These are phyloP conservation scores for Dicentrarchus labrax DNA, from an alignment of 2,113 vertebrate species.

Conservation along the genomic window DNA sequence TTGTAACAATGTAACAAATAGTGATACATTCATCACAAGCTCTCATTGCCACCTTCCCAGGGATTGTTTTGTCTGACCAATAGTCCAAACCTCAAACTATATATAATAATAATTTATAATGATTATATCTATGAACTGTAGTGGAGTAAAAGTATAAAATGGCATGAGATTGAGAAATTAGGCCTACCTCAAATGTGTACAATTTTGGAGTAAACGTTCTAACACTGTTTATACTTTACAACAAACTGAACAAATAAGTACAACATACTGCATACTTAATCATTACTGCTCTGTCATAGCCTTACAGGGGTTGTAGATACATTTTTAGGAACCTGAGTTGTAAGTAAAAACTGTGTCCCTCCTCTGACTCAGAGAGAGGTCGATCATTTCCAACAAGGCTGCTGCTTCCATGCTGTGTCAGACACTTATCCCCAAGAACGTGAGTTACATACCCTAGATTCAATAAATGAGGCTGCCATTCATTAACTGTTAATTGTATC, in stretches of 20 bases:
- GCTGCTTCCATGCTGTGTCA: too few species aligned
- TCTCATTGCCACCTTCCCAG: too few species aligned
- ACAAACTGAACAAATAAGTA: neutral
- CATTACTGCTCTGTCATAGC: neutral
- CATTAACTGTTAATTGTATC: neutral
- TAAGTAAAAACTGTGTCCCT: neutral
- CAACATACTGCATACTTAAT: neutral
- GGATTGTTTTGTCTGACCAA: too few species aligned
- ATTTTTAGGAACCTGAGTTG: neutral
- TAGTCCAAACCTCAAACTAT: too few species aligned
- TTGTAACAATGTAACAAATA: too few species aligned
- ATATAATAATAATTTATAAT: too few species aligned
- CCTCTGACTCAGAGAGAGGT: neutral
- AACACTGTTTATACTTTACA: neutral
- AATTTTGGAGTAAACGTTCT: neutral
- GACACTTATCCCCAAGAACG: too few species aligned
- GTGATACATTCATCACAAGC: too few species aligned
- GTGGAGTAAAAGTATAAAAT: neutral
- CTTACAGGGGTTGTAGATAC: neutral
- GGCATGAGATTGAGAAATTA: neutral
- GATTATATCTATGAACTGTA: too few species aligned
- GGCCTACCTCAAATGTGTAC: neutral
- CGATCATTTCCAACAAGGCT: too few species aligned
- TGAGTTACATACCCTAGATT: too few species aligned
- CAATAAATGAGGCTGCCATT: neutral